Conservation (phyloP, 2,797 vertebrate species). For the Hirundo rustica region DNA sequence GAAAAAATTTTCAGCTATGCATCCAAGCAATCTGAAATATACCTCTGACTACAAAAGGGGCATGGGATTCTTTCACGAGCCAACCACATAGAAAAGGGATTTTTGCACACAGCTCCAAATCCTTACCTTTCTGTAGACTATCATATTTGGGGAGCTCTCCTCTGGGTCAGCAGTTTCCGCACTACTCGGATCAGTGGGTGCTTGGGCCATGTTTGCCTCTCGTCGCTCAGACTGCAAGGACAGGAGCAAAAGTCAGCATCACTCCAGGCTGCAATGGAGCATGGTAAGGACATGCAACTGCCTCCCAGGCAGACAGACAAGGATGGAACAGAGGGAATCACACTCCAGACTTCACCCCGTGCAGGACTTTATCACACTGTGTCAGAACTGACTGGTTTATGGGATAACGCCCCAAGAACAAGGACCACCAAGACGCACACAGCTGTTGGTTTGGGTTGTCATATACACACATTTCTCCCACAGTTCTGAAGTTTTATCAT, state of each 20-base stretch:
- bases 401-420: not conserved
- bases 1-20: not conserved
- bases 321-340: not conserved
- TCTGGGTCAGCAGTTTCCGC: constrained; percentile 82
- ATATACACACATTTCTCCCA: not conserved
- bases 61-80: not conserved
- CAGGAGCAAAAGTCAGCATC: constrained; percentile 35
- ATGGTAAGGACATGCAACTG: not conserved
- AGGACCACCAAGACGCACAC: accelerated
- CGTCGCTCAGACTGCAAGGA: constrained; percentile 66
- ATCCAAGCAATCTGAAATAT: not conserved
- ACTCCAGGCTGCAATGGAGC: not conserved
- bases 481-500: not conserved
- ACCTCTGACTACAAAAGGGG: not conserved
- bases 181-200: constrained; percentile 78
- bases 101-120: not conserved
- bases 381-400: not conserved
- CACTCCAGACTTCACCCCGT: not conserved
- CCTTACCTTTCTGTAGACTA: constrained; percentile 94
- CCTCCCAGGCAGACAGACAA: not conserved
- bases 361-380: not conserved
- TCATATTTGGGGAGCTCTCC: constrained; percentile 94
- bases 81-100: not conserved
- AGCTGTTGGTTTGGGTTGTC: not conserved
- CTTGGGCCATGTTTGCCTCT: constrained; percentile 86